Conservation (phyloP, 2,797 vertebrate genomes). For the Mormyrus hasselquistii region DNA sequence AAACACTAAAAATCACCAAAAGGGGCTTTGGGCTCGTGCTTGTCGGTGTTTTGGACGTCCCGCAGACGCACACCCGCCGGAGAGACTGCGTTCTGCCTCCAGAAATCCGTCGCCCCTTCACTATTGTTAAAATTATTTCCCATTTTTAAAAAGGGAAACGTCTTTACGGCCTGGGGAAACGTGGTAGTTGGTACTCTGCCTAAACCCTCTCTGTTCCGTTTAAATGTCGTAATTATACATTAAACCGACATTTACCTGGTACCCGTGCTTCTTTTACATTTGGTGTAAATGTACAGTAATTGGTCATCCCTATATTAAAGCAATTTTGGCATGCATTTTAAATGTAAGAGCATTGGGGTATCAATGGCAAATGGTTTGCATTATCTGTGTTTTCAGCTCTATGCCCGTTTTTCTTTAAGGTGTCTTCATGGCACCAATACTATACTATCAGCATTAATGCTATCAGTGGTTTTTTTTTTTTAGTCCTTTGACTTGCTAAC, state of each 20-base stretch:
- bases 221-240: neutral
- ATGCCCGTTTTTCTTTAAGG: neutral
- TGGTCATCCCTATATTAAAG: neutral
- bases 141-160: neutral
- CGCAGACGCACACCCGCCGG: neutral
- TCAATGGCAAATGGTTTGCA: neutral
- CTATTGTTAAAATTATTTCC: neutral
- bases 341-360: neutral
- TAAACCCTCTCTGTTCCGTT: neutral
- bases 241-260: neutral
- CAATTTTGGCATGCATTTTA: neutral
- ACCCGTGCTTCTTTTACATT: neutral
- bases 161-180: neutral
- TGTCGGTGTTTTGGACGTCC: neutral
- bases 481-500: neutral
- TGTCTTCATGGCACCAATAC: neutral
- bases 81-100: neutral
- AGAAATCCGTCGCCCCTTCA: neutral
- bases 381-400: neutral
- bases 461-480: neutral
- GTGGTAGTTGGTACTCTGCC: neutral
- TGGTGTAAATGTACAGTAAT: neutral
- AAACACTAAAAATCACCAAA: neutral
- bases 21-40: neutral
- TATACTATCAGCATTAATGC: neutral